These are phyloP conservation scores for Actinemys pallida DNA, from an alignment of 2,113 vertebrate genomes.

Conservation along the genomic window DNA sequence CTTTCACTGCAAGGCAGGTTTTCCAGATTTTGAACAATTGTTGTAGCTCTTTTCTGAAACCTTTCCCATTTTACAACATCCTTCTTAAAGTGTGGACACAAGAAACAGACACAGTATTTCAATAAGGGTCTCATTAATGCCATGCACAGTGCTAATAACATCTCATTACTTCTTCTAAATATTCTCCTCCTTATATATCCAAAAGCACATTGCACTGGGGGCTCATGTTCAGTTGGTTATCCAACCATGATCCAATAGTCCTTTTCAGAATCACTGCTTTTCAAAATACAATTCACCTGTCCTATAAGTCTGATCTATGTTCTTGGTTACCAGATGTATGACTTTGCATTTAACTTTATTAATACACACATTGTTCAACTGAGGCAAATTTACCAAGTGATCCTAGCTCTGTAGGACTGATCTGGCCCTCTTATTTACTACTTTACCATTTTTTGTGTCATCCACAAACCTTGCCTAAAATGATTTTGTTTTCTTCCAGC, in stretches of 20 bases:
- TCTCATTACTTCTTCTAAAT: background rate
- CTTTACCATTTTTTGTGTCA: background rate
- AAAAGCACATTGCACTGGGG: background rate
- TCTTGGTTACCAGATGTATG: background rate
- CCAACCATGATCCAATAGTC: background rate
- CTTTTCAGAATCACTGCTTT: background rate
- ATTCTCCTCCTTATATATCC: background rate
- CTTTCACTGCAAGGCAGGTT: background rate
- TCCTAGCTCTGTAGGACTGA: background rate
- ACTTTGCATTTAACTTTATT: background rate
- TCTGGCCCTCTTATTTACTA: background rate
- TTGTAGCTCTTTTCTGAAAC: background rate
- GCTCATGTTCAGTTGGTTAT: background rate
- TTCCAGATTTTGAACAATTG: background rate
- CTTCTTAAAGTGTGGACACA: accelerated
- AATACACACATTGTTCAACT: accelerated
- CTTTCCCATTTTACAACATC: background rate
- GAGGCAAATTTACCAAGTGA: background rate
- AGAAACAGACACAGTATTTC: background rate
- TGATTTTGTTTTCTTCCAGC: background rate
- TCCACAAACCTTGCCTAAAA: background rate
- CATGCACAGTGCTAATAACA: background rate
- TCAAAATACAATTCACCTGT: background rate
- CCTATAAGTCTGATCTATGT: background rate
- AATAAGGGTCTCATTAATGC: background rate